phyloP scores from a whole-genome alignment of 2,797 vertebrate species.

The Microcaecilia unicolor region DNA sequence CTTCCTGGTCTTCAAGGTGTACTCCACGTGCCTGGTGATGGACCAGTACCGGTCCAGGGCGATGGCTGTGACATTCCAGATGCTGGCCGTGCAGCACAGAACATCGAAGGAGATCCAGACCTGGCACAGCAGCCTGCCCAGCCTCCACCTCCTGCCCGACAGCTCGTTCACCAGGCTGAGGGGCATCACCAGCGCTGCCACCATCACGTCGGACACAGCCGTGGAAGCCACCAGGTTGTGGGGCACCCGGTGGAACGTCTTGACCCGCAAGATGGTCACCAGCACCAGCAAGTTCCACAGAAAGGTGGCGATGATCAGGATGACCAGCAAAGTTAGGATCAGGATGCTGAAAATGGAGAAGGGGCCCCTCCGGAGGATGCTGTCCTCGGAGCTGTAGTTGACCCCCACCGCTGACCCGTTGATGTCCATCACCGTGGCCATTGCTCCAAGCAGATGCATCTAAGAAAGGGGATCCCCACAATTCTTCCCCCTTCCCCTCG shows the following conservation, averaged over 20 bases:
- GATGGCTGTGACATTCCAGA: conserved; percentile 27
- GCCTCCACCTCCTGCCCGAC: conserved; percentile 10
- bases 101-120: conserved; percentile 24
- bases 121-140: conserved; percentile 16
- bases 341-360: conserved; percentile 6
- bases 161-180: conserved; percentile 21
- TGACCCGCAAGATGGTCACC: conserved; percentile 23
- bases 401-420: too few relatives aligned
- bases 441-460: too few relatives aligned
- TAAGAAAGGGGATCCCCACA: too few relatives aligned
- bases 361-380: background rate
- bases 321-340: conserved; percentile 12
- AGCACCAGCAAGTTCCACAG: conserved; percentile 25
- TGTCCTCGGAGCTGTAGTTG: background rate
- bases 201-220: conserved; percentile 14
- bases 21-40: conserved; percentile 15
- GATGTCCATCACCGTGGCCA: background rate
- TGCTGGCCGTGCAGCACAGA: conserved; percentile 26
- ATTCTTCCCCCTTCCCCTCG: too few relatives aligned
- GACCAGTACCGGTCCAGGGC: conserved; percentile 20
- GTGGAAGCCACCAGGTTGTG: conserved; percentile 33
- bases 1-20: conserved; percentile 10
- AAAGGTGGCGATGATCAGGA: conserved; percentile 22
- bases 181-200: conserved; percentile 22
- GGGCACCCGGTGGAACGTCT: conserved; percentile 20